Conservation (phyloP, 2,113 vertebrate genomes). For the Phrynosoma blainvillii region DNA sequence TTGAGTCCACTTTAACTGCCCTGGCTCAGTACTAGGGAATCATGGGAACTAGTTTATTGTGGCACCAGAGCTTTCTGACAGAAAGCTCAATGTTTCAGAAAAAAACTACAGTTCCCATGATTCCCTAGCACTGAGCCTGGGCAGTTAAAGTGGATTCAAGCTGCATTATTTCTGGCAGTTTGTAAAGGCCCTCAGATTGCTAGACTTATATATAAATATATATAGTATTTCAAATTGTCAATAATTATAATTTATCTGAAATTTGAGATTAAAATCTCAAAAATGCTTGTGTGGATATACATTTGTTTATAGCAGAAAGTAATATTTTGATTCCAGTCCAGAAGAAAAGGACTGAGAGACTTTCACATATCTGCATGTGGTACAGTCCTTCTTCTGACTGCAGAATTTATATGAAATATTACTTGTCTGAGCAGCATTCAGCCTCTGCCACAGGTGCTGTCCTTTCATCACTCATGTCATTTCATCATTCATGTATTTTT, state of each 20-base stretch:
- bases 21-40: too few species aligned
- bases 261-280: not conserved
- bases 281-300: not conserved
- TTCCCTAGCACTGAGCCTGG: too few species aligned
- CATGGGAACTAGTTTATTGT: too few species aligned
- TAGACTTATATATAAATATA: too few species aligned
- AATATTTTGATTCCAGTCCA: not conserved
- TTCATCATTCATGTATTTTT: not conserved
- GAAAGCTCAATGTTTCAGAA: too few species aligned
- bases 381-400: not conserved
- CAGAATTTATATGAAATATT: not conserved
- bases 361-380: not conserved
- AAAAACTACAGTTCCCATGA: too few species aligned
- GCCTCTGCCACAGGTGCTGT: not conserved
- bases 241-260: not conserved
- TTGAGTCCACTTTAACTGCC: too few species aligned
- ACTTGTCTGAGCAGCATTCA: not conserved
- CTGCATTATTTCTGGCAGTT: too few species aligned
- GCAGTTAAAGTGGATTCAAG: too few species aligned
- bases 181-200: too few species aligned
- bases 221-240: too few species aligned
- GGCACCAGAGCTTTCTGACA: too few species aligned
- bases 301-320: not conserved
- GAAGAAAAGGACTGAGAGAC: not conserved
- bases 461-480: not conserved